Conservation (phyloP, 2,797 vertebrate species). For the Morus bassanus region DNA sequence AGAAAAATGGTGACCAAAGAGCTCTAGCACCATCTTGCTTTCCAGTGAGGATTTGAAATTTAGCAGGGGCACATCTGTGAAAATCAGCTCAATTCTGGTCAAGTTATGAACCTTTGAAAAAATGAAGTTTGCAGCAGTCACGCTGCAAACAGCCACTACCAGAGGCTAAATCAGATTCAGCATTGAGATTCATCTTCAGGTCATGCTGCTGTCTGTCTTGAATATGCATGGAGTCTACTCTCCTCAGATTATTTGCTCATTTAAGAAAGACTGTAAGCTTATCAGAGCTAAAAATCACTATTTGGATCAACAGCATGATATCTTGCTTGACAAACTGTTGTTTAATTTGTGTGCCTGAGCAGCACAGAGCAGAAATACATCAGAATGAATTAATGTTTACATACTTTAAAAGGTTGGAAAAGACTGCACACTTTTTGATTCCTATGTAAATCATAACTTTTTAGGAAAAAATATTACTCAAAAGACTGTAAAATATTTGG, state of each 20-base stretch:
- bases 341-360: neutral
- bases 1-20: neutral
- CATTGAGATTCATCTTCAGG: neutral
- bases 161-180: neutral
- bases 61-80: neutral
- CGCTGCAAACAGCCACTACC: neutral
- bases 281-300: neutral
- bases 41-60: neutral
- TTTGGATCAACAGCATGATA: neutral
- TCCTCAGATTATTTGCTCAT: neutral
- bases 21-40: neutral
- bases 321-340: neutral
- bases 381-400: neutral
- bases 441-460: neutral
- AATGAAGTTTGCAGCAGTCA: neutral
- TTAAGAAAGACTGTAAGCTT: neutral
- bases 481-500: neutral
- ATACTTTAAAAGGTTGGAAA: neutral
- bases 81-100: neutral
- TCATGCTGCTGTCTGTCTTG: neutral
- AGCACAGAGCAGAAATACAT: neutral
- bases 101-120: neutral
- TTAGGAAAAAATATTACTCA: neutral
- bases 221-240: neutral
- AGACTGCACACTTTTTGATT: neutral